Evolutionary conservation across 2,888 invertebrate genomes (phyloP), one percentile per base, ranked within the genome.

Genomic region (Creontiades dilutus): DNA sequence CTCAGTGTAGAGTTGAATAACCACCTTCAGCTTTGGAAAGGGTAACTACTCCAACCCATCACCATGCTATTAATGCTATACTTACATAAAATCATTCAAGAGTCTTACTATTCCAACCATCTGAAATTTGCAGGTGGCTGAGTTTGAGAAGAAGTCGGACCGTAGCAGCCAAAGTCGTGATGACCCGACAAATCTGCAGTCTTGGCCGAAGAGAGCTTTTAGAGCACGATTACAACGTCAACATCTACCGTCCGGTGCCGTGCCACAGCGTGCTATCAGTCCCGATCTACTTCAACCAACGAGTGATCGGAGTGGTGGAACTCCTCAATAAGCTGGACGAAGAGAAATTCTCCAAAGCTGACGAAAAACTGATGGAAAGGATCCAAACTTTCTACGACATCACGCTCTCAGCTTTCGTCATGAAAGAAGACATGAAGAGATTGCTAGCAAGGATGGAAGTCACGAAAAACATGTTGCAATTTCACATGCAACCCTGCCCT

Each of bases 371-470:
- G 46, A 87, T 90, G 87, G 85, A 87, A 80, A 87, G 85, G 52
- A 87, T 90, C 48, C 78, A 78, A 81, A 48, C 87, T 16, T 90
- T 87, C 68, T 90, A 86, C 48, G 87, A 90, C 82, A 78, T 87
- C 19, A 88, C 90, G 27, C 48, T 90, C 48, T 90, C 90, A 9
- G 86, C 78, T 7, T 90, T 86, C 47, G 85, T 82, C 12, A 76
- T 90, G 84, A 86, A 90, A 75, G 90, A 90, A 82, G 90, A 90
- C 86, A 87, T 86, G 87, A 90, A 87, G 52, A 55, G 88, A 78
- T 57, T 84, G 48, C 89, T 89, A 11, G 81, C 90, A n/a, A 86
- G 90, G 86, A 61, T 90, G 86, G 82, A 86, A 86, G 86, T 90
- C 47, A 90, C 82, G 57, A 85, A 90, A 27, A 90, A 90, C 47